Evolutionary conservation across 2,797 vertebrate genomes (phyloP).

Genomic region (Enoplosus armatus): DNA sequence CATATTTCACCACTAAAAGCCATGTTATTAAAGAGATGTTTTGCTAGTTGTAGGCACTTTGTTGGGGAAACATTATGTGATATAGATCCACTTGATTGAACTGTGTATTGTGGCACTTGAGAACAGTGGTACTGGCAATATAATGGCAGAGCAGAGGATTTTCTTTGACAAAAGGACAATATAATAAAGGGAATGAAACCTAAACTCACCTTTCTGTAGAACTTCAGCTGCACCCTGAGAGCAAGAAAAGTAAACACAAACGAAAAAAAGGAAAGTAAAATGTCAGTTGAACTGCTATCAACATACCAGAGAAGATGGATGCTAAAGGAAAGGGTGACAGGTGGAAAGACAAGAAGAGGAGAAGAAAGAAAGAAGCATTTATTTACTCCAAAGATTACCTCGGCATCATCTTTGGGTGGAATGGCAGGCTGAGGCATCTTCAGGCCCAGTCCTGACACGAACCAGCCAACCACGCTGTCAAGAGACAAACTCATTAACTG

Average conservation of each 20-base stretch:
- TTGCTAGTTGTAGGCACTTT: conserved; percentile 2
- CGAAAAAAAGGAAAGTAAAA: too few species aligned
- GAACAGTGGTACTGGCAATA: background rate
- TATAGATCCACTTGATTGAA: conserved; percentile 51
- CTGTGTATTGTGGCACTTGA: conserved; percentile 70
- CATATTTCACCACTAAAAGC: background rate
- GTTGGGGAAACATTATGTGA: background rate
- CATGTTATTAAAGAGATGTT: conserved; percentile 20
- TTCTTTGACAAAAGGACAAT: background rate
- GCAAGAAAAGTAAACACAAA: background rate
- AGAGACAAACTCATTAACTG: background rate
- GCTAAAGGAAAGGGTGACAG: background rate
- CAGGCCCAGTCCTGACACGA: conserved; percentile 88
- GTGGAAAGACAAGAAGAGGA: background rate
- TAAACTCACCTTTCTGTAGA: conserved; percentile 80
- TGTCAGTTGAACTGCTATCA: background rate
- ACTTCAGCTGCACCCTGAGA: conserved; percentile 66
- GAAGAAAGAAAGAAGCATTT: background rate
- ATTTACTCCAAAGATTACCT: conserved; percentile 56
- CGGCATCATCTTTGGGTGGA: conserved; percentile 70
- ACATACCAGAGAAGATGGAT: background rate
- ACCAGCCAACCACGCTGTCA: conserved; percentile 86
- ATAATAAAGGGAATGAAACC: background rate
- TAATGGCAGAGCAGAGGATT: background rate
- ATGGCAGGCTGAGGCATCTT: conserved; percentile 88